Base-by-base conservation (phyloP, 2,113 vertebrate genomes). In the Sinocyclocheilus anshuiensis region DNA sequence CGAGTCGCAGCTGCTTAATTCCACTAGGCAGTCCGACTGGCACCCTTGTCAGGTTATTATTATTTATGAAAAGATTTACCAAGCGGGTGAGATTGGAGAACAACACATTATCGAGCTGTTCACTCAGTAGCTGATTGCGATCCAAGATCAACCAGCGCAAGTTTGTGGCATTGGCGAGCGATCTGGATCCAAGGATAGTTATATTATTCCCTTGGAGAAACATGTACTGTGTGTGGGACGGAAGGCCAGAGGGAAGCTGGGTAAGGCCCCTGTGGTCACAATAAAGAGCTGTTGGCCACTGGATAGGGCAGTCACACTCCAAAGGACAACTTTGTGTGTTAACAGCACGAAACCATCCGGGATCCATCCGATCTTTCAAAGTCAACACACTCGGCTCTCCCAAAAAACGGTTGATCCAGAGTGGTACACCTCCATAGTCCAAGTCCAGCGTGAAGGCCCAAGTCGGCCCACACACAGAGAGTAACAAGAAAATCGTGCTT, bases 91-190 rank as follows among this genome's bases (percentile, higher is more conserved):
- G 91, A 87, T 92, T 92, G 77, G 92, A 90, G 22, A 96, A 89
- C 13, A 75, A 36, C 0, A 57, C 75, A 45, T 10, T 72, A 24
- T 89, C 84, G 79, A 94, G 88, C 24, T 71, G 82, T 20, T 92
- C 75, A 0, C 89, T 94, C 77, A 88, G 80, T 76, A 96, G 88
- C 77, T 91, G 89, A 84, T 95, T 96, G 69, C 86, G 90, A 89
- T 96, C 95, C 90, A 96, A 63, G 81, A 96, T 92, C 63, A 95
- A 92, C 95, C 94, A 95, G 13, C 90, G 93, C 6, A 95, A 87
- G n/a, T 83, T 87, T 0, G 93, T 92, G 42, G 87, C 13, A 77
- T 95, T 95, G 86, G 84, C 50, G 78, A 95, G 89, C 9, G 50
- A 8, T 2, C 86, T 86, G 1, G 90, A 88, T 1, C 89, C 77